phyloP scores from a whole-genome alignment of 2,113 vertebrate genomes.

The Seriola quinqueradiata region DNA sequence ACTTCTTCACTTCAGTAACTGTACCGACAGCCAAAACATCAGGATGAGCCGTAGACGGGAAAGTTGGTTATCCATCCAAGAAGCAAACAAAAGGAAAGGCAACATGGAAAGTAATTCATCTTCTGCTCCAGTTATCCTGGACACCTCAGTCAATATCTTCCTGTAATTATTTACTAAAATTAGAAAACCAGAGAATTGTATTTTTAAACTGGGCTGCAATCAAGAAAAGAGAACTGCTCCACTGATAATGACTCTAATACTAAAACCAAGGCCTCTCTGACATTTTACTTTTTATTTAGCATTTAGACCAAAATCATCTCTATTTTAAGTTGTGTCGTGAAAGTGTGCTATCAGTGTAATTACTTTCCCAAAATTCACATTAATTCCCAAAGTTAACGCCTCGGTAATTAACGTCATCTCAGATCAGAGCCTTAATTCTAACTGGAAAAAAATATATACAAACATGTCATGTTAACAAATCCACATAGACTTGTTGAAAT shows the following conservation, averaged over 20 bases:
- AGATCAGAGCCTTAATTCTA: slow-evolving; percentile 24
- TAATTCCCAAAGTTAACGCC: neutral
- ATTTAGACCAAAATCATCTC: slow-evolving; percentile 15
- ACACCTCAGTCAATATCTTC: slow-evolving; percentile 31
- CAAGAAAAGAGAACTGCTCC: slow-evolving; percentile 16
- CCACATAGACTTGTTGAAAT: slow-evolving; percentile 33
- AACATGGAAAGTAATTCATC: slow-evolving; percentile 22
- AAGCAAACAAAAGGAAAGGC: slow-evolving; percentile 10
- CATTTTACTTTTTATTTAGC: slow-evolving; percentile 1
- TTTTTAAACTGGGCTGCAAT: slow-evolving; percentile 38
- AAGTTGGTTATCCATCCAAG: neutral
- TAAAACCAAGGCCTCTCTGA: slow-evolving; percentile 6
- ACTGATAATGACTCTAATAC: slow-evolving; percentile 47
- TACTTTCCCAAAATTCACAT: slow-evolving; percentile 4
- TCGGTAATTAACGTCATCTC: neutral
- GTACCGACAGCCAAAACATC: slow-evolving; percentile 12
- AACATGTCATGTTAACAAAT: slow-evolving; percentile 59
- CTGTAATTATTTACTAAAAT: slow-evolving; percentile 42
- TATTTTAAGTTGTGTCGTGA: slow-evolving; percentile 17
- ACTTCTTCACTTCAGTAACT: slow-evolving; percentile 35
- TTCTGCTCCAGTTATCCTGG: neutral
- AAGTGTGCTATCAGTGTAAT: neutral
- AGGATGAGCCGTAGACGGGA: neutral
- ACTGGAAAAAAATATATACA: slow-evolving; percentile 2
- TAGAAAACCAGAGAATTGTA: slow-evolving; percentile 24